Percentiles rank a stretch among this genome's conserved stretches.
Conservation (phyloP, 2,113 vertebrate genomes). For the Uropsilus gracilis region DNA sequence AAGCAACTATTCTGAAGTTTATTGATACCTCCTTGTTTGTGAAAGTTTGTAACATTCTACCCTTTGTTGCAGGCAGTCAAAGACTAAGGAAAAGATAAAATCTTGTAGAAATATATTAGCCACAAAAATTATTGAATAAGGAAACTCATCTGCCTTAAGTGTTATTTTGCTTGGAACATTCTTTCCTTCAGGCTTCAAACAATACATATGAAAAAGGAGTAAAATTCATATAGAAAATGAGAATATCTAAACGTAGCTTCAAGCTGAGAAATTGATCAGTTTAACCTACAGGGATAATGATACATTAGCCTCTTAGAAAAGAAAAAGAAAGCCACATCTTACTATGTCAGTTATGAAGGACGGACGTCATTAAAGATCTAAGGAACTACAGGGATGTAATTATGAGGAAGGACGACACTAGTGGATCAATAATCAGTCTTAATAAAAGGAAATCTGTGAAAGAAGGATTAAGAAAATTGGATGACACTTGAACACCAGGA, state of each 20-base stretch:
- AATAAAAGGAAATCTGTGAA: neutral
- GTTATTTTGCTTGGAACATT: conserved; percentile 27
- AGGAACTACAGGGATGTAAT: neutral
- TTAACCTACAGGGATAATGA: conserved; percentile 43
- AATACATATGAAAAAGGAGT: neutral
- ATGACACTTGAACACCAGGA: neutral
- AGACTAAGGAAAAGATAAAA: conserved; percentile 13
- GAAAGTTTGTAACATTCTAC: neutral
- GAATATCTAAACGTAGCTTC: neutral
- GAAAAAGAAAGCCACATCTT: neutral
- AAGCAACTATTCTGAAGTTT: conserved; percentile 1
- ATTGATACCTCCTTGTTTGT: neutral
- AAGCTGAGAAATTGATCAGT: conserved; percentile 43
- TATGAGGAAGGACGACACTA: neutral
- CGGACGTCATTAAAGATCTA: neutral
- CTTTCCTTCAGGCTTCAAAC: neutral
- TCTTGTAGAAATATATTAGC: conserved; percentile 12
- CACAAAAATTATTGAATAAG: neutral
- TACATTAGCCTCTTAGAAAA: conserved; percentile 15
- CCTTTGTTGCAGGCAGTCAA: neutral
- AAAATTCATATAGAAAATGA: conserved; percentile 38
- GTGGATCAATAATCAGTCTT: neutral
- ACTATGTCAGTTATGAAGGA: neutral
- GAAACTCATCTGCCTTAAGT: neutral
- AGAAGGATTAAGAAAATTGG: conserved; percentile 20